Conservation (phyloP, 1,140 invertebrate species). For the Drosophila sp. region DNA sequence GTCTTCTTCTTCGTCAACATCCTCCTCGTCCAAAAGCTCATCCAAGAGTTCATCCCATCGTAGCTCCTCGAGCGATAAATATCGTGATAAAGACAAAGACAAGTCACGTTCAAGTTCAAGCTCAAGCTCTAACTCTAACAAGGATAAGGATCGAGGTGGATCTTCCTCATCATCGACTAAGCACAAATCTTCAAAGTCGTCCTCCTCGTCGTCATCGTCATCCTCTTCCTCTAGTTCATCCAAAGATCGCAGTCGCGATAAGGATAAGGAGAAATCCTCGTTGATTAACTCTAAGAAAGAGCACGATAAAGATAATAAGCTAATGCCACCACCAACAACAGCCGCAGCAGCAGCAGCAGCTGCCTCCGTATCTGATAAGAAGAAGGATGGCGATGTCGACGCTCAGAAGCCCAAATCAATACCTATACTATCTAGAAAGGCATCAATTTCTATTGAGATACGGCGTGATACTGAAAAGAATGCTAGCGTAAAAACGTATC, state of each 20-base stretch:
- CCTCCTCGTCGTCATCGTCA: slow-evolving; percentile 63
- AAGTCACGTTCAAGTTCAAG: slow-evolving; percentile 70
- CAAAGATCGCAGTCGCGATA: slow-evolving; percentile 78
- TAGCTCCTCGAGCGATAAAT: slow-evolving; percentile 77
- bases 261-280: slow-evolving; percentile 84
- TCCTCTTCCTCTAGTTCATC: slow-evolving; percentile 62
- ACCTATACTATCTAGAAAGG: slow-evolving; percentile 87
- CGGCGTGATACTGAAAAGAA: slow-evolving; percentile 89
- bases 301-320: slow-evolving; percentile 89
- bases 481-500: slow-evolving; percentile 95
- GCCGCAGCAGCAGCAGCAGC: slow-evolving; percentile 3
- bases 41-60: slow-evolving; percentile 77
- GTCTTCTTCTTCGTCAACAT: slow-evolving; percentile 65
- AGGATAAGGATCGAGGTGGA: slow-evolving; percentile 76
- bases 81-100: slow-evolving; percentile 79
- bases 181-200: slow-evolving; percentile 81
- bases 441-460: slow-evolving; percentile 92
- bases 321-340: slow-evolving; percentile 86
- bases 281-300: slow-evolving; percentile 55
- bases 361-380: slow-evolving; percentile 80
- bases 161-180: slow-evolving; percentile 56
- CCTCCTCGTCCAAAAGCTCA: slow-evolving; percentile 71
- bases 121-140: slow-evolving; percentile 46
- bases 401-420: slow-evolving; percentile 64
- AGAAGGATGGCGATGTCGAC: slow-evolving; percentile 68